Evolutionary conservation across 1,140 invertebrate species (phyloP).

Genomic region (Drosophila elegans): DNA sequence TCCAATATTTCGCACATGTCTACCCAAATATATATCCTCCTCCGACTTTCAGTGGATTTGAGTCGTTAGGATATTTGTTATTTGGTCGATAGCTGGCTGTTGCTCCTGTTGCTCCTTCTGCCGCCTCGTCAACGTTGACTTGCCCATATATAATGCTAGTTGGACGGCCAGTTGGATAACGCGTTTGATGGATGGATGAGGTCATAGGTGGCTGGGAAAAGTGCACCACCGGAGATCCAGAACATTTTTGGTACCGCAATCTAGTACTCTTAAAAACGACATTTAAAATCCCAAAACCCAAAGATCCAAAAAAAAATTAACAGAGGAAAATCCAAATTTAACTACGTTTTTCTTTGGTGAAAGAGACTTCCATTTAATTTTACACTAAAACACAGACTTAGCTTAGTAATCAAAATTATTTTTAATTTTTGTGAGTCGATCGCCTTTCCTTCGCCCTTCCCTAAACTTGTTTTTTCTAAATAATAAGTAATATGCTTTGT

Average conservation of each 20-base stretch:
- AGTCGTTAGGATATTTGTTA: conserved; percentile 43
- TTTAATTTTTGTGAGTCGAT: too few species aligned
- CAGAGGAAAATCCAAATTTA: too few species aligned
- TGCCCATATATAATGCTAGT: conserved; percentile 45
- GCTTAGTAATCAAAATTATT: too few species aligned
- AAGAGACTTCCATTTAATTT: too few species aligned
- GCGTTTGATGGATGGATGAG: conserved; percentile 43
- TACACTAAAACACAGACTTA: too few species aligned
- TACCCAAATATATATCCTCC: conserved; percentile 1
- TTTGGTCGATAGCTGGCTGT: conserved; percentile 65
- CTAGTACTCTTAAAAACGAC: not conserved
- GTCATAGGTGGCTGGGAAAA: conserved; percentile 27
- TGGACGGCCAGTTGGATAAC: conserved; percentile 33
- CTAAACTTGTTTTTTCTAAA: too few species aligned
- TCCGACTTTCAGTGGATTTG: not conserved
- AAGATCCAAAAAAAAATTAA: not conserved
- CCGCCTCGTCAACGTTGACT: conserved; percentile 36
- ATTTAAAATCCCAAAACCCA: too few species aligned
- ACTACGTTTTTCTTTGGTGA: too few species aligned
- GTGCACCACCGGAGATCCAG: not conserved
- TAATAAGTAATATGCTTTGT: not conserved
- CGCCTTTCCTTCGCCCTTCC: too few species aligned
- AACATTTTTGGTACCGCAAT: not conserved
- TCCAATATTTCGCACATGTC: conserved; percentile 10
- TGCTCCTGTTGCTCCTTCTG: conserved; percentile 38